Evolutionary conservation across 2,888 invertebrate genomes (phyloP).

Genomic region (Archips xylosteana): DNA sequence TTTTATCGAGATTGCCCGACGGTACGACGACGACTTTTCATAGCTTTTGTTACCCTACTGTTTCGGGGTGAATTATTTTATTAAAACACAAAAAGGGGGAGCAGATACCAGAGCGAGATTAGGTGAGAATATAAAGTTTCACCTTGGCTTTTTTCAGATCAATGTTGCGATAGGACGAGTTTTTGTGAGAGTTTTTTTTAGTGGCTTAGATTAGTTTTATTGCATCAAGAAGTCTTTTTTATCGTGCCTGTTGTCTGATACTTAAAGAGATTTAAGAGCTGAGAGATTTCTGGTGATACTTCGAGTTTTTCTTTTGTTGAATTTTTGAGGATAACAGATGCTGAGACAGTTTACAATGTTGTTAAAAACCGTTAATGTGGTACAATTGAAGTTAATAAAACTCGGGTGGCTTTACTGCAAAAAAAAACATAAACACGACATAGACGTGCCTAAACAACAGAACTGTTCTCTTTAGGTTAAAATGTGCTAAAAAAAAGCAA

Average conservation of each 20-base stretch:
- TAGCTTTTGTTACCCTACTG: slow-evolving; percentile 68
- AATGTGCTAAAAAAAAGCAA: too few relatives aligned
- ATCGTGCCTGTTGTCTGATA: slow-evolving; percentile 25
- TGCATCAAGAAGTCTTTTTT: slow-evolving; percentile 24
- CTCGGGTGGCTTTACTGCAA: background rate
- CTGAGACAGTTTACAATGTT: background rate
- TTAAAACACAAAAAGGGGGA: slow-evolving; percentile 70
- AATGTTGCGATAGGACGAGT: slow-evolving; percentile 43
- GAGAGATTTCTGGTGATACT: background rate
- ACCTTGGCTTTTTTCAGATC: slow-evolving; percentile 58
- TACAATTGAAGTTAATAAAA: background rate
- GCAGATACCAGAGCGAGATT: slow-evolving; percentile 62
- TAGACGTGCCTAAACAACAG: too few relatives aligned
- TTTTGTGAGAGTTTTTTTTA: slow-evolving; percentile 38
- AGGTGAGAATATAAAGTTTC: slow-evolving; percentile 71
- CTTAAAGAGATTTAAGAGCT: slow-evolving; percentile 2
- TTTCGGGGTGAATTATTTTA: slow-evolving; percentile 74
- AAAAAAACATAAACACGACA: too few relatives aligned
- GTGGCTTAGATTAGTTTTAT: slow-evolving; percentile 39
- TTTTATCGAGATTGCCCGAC: slow-evolving; percentile 79
- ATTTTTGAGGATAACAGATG: background rate
- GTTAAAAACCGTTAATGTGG: background rate
- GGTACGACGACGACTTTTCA: slow-evolving; percentile 61
- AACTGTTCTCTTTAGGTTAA: too few relatives aligned
- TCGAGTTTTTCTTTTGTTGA: background rate